Percentiles rank a stretch among this genome's conserved stretches.
phyloP scores from a whole-genome alignment of 2,888 invertebrate genomes.

The Netelia fuscicornis region DNA sequence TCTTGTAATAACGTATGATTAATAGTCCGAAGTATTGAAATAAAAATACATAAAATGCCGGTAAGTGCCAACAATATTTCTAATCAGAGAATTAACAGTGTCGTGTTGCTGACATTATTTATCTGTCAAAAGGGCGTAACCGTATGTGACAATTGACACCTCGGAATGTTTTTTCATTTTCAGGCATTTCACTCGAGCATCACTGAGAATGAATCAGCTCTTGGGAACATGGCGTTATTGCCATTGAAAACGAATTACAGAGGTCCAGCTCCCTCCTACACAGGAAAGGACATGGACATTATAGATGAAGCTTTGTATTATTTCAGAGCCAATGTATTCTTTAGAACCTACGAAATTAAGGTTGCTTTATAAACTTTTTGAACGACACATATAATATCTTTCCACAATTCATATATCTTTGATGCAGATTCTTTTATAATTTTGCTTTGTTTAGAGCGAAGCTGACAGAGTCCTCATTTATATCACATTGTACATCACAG shows the following conservation, averaged over 20 bases:
- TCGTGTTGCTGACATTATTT: neutral
- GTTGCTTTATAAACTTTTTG: conserved; percentile 85
- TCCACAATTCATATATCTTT: neutral
- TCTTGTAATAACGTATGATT: conserved; percentile 7
- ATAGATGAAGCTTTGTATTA: conserved; percentile 98
- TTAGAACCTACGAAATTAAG: conserved; percentile 99
- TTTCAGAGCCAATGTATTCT: conserved; percentile 99
- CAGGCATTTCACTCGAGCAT: conserved; percentile 99
- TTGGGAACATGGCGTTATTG: conserved; percentile 97
- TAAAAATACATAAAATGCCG: conserved; percentile 53
- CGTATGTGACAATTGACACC: neutral
- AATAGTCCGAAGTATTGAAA: neutral
- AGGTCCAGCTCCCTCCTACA: conserved; percentile 92
- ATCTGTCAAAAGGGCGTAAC: conserved; percentile 67
- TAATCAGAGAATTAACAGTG: neutral
- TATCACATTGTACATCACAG: conserved; percentile 98
- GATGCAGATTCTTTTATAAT: conserved; percentile 25
- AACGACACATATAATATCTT: neutral
- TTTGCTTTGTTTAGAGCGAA: conserved; percentile 91
- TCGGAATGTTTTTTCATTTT: conserved; percentile 72
- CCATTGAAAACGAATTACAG: conserved; percentile 96
- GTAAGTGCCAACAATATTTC: conserved; percentile 28
- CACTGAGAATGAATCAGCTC: conserved; percentile 89
- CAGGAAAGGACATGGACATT: conserved; percentile 93
- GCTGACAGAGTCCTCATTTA: conserved; percentile 98